phyloP scores from a whole-genome alignment of 2,797 vertebrate genomes.

The Phrynocephalus guinanensis region DNA sequence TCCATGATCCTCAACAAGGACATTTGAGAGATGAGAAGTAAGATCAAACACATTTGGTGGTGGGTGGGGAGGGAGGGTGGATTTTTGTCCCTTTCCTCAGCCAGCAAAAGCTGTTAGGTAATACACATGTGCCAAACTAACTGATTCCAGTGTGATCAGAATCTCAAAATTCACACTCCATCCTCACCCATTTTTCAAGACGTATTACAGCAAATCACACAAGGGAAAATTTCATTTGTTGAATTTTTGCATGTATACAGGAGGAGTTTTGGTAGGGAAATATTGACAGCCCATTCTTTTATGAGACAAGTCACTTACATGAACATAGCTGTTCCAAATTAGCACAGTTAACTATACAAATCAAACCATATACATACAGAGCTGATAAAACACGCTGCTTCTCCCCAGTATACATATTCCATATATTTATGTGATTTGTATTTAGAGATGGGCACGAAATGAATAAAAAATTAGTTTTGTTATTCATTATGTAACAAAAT shows the following conservation, averaged over 20 bases:
- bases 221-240: not conserved
- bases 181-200: not conserved
- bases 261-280: not conserved
- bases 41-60: too few relatives aligned
- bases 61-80: too few relatives aligned
- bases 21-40: too few relatives aligned
- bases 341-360: not conserved
- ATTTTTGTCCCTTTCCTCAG: too few relatives aligned
- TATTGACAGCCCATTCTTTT: not conserved
- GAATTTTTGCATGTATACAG: not conserved
- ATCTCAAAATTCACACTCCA: slow-evolving; percentile 28
- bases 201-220: not conserved
- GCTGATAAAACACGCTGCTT: not conserved
- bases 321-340: not conserved
- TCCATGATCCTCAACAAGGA: too few relatives aligned
- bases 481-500: too few relatives aligned
- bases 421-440: too few relatives aligned
- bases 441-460: too few relatives aligned
- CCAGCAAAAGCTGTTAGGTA: too few relatives aligned
- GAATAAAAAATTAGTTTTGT: too few relatives aligned
- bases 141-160: slow-evolving; percentile 35
- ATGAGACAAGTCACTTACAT: not conserved
- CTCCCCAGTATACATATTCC: not conserved
- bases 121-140: not conserved
- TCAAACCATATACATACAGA: not conserved